These are phyloP conservation scores for Agrypnia vestita DNA, from an alignment of 1,140 invertebrate genomes.

Conservation along the genomic window DNA sequence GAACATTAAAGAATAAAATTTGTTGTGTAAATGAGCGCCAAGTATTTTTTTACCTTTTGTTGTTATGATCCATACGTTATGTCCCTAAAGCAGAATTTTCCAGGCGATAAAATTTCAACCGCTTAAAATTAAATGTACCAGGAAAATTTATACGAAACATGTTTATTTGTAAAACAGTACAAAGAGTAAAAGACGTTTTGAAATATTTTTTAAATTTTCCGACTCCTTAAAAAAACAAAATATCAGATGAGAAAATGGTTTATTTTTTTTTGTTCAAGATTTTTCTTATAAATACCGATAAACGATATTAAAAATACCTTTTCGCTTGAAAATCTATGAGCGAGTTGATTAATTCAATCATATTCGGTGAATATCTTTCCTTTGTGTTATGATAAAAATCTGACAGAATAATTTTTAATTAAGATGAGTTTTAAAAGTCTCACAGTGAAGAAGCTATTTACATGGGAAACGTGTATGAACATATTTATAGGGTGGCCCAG, in stretches of 20 bases:
- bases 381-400: too few relatives aligned
- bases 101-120: conserved; percentile 51
- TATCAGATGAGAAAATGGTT: neutral
- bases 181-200: conserved; percentile 3
- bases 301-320: too few relatives aligned
- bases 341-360: too few relatives aligned
- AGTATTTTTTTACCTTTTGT: conserved; percentile 39
- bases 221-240: neutral
- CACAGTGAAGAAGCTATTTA: too few relatives aligned
- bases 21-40: conserved; percentile 43
- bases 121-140: conserved; percentile 54
- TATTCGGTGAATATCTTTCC: too few relatives aligned
- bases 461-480: too few relatives aligned
- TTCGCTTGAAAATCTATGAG: too few relatives aligned
- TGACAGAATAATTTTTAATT: too few relatives aligned
- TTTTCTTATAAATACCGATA: too few relatives aligned
- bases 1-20: conserved; percentile 35
- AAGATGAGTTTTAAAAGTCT: too few relatives aligned
- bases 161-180: conserved; percentile 24
- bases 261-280: too few relatives aligned
- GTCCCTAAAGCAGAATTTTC: conserved; percentile 49
- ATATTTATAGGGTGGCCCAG: too few relatives aligned
- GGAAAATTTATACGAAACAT: conserved; percentile 39
- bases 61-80: conserved; percentile 34
- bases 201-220: neutral